phyloP scores from a whole-genome alignment of 2,888 invertebrate species.

The Volucella inanis region DNA sequence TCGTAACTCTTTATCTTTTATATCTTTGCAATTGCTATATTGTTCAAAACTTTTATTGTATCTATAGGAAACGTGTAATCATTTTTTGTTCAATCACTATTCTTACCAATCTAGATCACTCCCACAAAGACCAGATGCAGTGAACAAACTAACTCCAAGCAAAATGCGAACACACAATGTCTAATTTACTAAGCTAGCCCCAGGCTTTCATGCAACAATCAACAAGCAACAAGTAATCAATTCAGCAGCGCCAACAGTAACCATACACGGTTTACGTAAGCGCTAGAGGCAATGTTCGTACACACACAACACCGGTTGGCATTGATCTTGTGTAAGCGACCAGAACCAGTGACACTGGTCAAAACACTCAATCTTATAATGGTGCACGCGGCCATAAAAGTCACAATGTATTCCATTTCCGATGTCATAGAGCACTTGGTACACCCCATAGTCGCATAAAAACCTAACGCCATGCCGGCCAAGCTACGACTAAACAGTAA shows the following conservation, averaged over 20 bases:
- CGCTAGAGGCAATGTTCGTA: conserved; percentile 2
- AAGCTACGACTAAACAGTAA: neutral
- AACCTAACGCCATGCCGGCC: conserved; percentile 13
- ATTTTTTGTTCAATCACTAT: conserved; percentile 44
- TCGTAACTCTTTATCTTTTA: too few species aligned
- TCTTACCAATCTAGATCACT: conserved; percentile 25
- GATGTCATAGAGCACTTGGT: conserved; percentile 48
- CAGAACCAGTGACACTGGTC: conserved; percentile 72
- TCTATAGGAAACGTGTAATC: neutral
- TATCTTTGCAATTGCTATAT: too few species aligned
- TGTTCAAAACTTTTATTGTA: too few species aligned
- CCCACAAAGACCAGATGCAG: conserved; percentile 59
- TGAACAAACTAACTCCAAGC: conserved; percentile 11
- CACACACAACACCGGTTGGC: conserved; percentile 51
- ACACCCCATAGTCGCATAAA: conserved; percentile 17
- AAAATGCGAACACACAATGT: conserved; percentile 20
- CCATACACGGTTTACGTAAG: conserved; percentile 26
- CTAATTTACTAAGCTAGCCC: conserved; percentile 28
- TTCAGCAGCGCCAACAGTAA: conserved; percentile 51
- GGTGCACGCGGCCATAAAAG: conserved; percentile 31
- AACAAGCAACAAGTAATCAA: neutral
- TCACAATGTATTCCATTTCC: conserved; percentile 59
- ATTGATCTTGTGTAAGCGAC: conserved; percentile 70
- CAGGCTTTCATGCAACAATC: conserved; percentile 42
- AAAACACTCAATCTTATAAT: conserved; percentile 67